Conservation (phyloP, 2,888 invertebrate genomes). For the Thera britannica region DNA sequence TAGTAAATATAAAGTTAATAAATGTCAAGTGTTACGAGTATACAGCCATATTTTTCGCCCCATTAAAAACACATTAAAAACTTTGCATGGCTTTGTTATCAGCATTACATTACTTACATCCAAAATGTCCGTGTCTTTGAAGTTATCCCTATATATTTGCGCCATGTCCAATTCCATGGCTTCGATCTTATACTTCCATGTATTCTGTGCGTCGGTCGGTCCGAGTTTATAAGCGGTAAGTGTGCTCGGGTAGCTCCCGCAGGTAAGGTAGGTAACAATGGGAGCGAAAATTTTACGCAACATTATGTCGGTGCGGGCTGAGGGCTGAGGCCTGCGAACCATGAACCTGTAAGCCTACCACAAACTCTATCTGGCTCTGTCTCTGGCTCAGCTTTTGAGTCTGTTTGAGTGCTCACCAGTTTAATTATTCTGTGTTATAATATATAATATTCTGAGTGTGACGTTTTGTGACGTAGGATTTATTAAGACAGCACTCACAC, state of each 20-base stretch:
- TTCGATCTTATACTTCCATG: conserved; percentile 1
- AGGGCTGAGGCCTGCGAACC: conserved; percentile 37
- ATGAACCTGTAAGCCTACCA: conserved; percentile 24
- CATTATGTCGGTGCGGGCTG: conserved; percentile 65
- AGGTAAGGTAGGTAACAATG: conserved; percentile 67
- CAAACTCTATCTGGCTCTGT: too few relatives aligned
- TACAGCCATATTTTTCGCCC: too few relatives aligned
- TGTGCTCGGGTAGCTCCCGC: conserved; percentile 38
- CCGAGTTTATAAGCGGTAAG: conserved; percentile 32
- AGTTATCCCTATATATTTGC: conserved; percentile 8
- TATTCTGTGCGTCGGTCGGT: conserved; percentile 19
- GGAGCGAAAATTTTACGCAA: conserved; percentile 79
- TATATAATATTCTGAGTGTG: too few relatives aligned
- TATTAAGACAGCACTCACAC: too few relatives aligned
- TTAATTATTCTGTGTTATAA: too few relatives aligned
- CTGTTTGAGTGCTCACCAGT: too few relatives aligned
- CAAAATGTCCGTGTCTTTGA: neutral
- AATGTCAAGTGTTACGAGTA: too few relatives aligned
- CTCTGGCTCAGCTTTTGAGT: too few relatives aligned
- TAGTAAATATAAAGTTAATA: too few relatives aligned
- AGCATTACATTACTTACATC: neutral
- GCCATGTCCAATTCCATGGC: conserved; percentile 19
- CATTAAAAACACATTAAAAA: too few relatives aligned
- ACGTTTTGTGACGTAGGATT: too few relatives aligned
- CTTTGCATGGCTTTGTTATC: too few relatives aligned